These are phyloP conservation scores for Elgaria multicarinata DNA, from an alignment of 2,113 vertebrate species.

Conservation along the genomic window DNA sequence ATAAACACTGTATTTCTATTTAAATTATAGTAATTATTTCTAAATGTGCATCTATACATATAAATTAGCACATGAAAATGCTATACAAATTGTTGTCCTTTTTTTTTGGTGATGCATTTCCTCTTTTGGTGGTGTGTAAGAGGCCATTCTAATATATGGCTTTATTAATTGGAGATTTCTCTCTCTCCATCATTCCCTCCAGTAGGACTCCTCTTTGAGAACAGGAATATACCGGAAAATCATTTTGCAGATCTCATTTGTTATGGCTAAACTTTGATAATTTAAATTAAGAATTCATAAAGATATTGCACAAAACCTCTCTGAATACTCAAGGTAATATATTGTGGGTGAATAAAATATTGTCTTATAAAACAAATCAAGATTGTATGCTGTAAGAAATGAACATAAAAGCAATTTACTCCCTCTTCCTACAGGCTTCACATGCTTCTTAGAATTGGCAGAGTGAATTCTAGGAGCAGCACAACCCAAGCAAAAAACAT, in stretches of 20 bases:
- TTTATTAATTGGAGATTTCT: not conserved
- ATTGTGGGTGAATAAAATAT: not conserved
- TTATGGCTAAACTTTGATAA: not conserved
- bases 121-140: not conserved
- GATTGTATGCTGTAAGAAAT: not conserved
- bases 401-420: not conserved
- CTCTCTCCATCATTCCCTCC: not conserved
- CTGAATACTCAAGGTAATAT: not conserved
- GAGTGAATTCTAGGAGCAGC: not conserved
- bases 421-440: not conserved
- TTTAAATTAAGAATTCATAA: not conserved
- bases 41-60: not conserved
- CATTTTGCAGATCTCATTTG: not conserved
- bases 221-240: not conserved
- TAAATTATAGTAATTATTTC: not conserved
- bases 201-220: not conserved
- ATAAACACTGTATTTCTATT: not conserved
- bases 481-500: not conserved
- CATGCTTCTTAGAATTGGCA: not conserved
- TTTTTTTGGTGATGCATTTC: not conserved
- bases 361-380: not conserved
- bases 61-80: not conserved
- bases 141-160: not conserved
- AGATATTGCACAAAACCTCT: not conserved
- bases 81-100: not conserved